Conservation (phyloP, 2,113 vertebrate genomes). For the Pteropus alecto region DNA sequence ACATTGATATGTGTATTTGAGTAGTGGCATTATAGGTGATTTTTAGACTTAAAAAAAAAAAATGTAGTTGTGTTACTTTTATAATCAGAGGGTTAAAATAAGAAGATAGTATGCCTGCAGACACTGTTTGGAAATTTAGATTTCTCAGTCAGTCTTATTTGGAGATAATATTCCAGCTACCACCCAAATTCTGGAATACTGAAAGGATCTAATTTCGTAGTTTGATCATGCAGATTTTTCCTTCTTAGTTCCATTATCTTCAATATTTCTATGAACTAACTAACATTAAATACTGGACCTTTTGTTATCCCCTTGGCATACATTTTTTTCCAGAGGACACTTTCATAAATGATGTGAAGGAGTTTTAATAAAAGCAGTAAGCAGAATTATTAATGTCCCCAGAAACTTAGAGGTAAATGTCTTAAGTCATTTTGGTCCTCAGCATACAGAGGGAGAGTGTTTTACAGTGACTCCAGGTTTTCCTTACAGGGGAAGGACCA, state of each 20-base stretch:
- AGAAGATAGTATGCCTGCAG: neutral
- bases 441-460: neutral
- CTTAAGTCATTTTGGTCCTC: neutral
- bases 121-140: neutral
- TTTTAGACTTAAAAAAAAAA: neutral
- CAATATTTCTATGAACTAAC: neutral
- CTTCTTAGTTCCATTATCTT: neutral
- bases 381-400: neutral
- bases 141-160: neutral
- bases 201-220: neutral
- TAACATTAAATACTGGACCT: neutral
- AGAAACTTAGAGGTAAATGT: neutral
- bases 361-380: neutral
- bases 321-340: neutral
- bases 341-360: neutral
- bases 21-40: neutral
- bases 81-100: neutral
- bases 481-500: neutral
- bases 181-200: neutral
- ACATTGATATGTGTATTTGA: neutral
- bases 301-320: rapidly evolving
- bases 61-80: neutral
- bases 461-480: neutral
- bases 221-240: neutral
- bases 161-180: neutral